Evolutionary conservation across 2,113 vertebrate species (phyloP).

Genomic region (Psammodynastes pulverulentus): DNA sequence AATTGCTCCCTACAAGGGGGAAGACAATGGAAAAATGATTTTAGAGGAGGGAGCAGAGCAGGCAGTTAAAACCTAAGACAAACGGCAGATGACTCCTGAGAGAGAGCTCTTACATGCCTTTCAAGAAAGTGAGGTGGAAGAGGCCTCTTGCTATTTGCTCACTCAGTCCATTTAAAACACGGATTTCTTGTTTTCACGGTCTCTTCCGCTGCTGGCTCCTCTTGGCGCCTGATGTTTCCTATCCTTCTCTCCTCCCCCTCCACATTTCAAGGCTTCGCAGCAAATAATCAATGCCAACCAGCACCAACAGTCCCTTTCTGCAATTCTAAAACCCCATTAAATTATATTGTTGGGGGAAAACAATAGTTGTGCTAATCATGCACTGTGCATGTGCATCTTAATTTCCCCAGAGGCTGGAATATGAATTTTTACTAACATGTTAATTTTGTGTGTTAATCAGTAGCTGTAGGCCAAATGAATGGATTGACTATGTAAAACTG

Average conservation of each 20-base stretch:
- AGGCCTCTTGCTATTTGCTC: accelerated
- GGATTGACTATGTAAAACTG: slow-evolving; percentile 85
- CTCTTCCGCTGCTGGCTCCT: slow-evolving; percentile 30
- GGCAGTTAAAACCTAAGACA: background rate
- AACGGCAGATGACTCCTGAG: background rate
- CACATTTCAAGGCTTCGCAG: slow-evolving; percentile 75
- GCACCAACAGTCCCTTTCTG: slow-evolving; percentile 76
- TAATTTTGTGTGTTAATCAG: slow-evolving; percentile 93
- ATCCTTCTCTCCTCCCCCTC: slow-evolving; percentile 59
- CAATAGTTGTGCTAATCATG: slow-evolving; percentile 88
- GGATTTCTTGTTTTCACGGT: slow-evolving; percentile 11
- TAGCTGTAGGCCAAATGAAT: slow-evolving; percentile 83
- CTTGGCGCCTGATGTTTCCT: slow-evolving; percentile 65
- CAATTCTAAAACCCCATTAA: slow-evolving; percentile 87
- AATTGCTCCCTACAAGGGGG: slow-evolving; percentile 22
- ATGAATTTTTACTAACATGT: slow-evolving; percentile 93
- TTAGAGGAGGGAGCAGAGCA: background rate
- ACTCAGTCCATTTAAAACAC: background rate
- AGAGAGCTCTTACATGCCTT: background rate
- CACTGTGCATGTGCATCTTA: slow-evolving; percentile 86
- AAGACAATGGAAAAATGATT: slow-evolving; percentile 47
- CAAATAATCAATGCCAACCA: slow-evolving; percentile 82
- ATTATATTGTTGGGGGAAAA: slow-evolving; percentile 87
- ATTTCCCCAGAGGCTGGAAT: slow-evolving; percentile 83
- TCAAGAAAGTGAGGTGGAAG: background rate